Base-by-base conservation (phyloP, 2,113 vertebrate genomes). In the Sinocyclocheilus maitianheensis region DNA sequence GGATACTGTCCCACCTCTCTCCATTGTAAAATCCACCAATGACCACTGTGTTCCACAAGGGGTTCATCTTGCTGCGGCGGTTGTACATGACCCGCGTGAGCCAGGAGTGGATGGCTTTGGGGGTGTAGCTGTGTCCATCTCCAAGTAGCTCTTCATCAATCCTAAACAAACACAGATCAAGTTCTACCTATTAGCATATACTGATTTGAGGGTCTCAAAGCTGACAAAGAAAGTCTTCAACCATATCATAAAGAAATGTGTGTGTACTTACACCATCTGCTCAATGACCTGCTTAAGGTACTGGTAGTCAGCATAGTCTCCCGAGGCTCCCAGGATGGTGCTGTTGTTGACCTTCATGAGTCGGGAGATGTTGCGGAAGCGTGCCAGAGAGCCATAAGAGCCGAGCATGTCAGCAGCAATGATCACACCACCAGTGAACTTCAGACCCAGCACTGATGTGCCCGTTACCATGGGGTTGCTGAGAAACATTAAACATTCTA, bases 381-480 rank as follows among this genome's bases (percentile, higher is more conserved):
- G 95, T 0, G 97, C 97, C 87, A 98, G 92, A 2, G 97, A 98
- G 4, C 97, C 97, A 2, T 98, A 99, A 0, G 97, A 98, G 46
- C 98, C 97, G 91, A 99, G 90, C 96, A 96, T 99, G 92, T 99
- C 97, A 0, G 97, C 97, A 0, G 97, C 97, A 0, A 99, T 93
- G 62, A 98, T 90, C 58, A 97, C 97, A 0, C 97, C 97, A 0
- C 96, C 96, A 0, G 92, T 93, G 53, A 98, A 98, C 90, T 96
- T 97, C 34, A 96, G 94, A 0, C 97, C 97, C 11, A 98, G 94
- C 12, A 99, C 97, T 0, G 97, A 98, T 1, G 97, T 97, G 40
- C 97, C 97, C 0, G 97, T 98, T 34, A 99, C 97, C 96, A 98
- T 98, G 0, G 97, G 97, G 91, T 94, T 99, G 72, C 97, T 98